These are phyloP conservation scores for Lamellibrachia luymesi DNA, from an alignment of 1,140 invertebrate genomes.

Conservation along the genomic window DNA sequence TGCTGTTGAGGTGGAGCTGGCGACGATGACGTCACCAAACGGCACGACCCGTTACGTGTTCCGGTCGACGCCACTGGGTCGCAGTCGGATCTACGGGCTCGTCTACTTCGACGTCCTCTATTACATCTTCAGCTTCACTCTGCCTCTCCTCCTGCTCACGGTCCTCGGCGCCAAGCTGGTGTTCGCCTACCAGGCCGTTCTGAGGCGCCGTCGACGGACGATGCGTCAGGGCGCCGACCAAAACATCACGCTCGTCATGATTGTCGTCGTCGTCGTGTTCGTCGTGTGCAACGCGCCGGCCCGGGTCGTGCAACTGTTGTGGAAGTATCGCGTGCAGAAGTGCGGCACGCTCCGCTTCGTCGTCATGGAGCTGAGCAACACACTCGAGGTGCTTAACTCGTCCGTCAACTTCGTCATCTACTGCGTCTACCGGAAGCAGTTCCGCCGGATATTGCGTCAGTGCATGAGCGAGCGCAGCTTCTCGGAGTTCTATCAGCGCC, in stretches of 20 bases:
- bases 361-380: constrained; percentile 15
- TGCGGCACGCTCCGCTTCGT: constrained; percentile 16
- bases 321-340: constrained; percentile 16
- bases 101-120: constrained; percentile 24
- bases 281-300: constrained; percentile 23
- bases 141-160: constrained; percentile 19
- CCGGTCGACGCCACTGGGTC: constrained; percentile 7
- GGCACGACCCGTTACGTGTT: constrained; percentile 6
- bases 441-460: constrained; percentile 20
- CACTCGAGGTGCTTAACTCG: constrained; percentile 23
- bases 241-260: constrained; percentile 28
- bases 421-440: constrained; percentile 18
- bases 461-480: neutral
- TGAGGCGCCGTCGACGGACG: neutral
- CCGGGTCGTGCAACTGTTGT: constrained; percentile 21
- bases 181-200: constrained; percentile 18
- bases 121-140: constrained; percentile 26
- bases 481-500: neutral
- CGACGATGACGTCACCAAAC: neutral
- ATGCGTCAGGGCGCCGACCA: neutral
- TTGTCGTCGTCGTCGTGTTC: constrained; percentile 26
- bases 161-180: constrained; percentile 19
- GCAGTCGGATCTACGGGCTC: constrained; percentile 12
- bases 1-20: neutral
- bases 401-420: constrained; percentile 26